Base-by-base conservation (phyloP, 2,888 invertebrate species). In the Cephus runcator region DNA sequence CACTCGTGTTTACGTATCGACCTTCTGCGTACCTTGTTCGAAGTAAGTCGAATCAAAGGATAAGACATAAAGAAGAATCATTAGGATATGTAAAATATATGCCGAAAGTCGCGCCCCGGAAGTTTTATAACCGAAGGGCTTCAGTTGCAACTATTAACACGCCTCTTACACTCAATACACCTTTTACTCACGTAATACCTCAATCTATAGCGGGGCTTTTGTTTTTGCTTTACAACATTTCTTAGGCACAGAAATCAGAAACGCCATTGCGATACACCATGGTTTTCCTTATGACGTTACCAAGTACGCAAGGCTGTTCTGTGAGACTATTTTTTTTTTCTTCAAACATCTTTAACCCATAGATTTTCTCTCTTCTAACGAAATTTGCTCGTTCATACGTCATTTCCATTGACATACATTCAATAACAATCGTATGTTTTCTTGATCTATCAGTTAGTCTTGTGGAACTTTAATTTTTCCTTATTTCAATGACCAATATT, bases 11-110 rank as follows among this genome's bases (percentile, higher is more conserved):
- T 93, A 92, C 81, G 91, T 92, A 73, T 92, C 92, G 73, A 93
- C 93, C 0, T 92, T 96, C 40, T 96, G 96, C 92, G 94, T 94
- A 85, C 94, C 95, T 68, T 95, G 95, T 90, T 94, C 94, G 85
- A 94, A 94, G 94, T 94, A 93, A 93, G 92, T 90, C 76, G 12
- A 73, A 73, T 56, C 40, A 23, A 56, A 23, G 56, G 23, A 56
- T 23, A 23, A 56, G 23, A 56, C 4, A 40, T 34, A 35, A 40
- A 23, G 6, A 40, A 23, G 15, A 23, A 0, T 40, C 23, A 40
- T 1, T 23, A 56, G 56, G 23, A 23, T 56, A 40, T 15, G 40
- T 40, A 15, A 40, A 15, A 4, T 23, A 56, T 56, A 23, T 23
- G 56, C 56, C 23, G 1, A 9, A 9, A 56, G 9, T 23, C 56